phyloP scores from a whole-genome alignment of 2,888 invertebrate species.

The Amblyjoppa proteus region DNA sequence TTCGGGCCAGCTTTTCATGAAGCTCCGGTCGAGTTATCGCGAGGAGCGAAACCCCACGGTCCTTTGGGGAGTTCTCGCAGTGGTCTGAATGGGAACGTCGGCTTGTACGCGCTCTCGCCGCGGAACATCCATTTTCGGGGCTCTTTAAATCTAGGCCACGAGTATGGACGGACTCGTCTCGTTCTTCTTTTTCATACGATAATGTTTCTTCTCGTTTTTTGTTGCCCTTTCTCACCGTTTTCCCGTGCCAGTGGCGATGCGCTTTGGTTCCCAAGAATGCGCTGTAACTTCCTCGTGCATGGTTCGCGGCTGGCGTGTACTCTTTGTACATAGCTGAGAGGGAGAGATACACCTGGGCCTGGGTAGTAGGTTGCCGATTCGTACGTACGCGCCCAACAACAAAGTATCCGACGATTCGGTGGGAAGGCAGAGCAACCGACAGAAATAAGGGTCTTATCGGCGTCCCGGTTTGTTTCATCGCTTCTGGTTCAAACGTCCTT shows the following conservation, averaged over 20 bases:
- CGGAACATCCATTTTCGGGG: slow-evolving; percentile 47
- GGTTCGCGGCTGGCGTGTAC: not conserved
- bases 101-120: slow-evolving; percentile 27
- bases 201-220: not conserved
- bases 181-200: slow-evolving; percentile 22
- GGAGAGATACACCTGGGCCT: slow-evolving; percentile 24
- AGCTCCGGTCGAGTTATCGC: slow-evolving; percentile 27
- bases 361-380: slow-evolving; percentile 46
- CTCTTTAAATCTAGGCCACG: slow-evolving; percentile 61
- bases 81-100: slow-evolving; percentile 44
- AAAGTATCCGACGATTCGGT: slow-evolving; percentile 63
- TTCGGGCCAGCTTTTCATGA: not conserved
- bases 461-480: slow-evolving; percentile 73
- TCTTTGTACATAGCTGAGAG: not conserved
- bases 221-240: slow-evolving; percentile 28
- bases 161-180: slow-evolving; percentile 43
- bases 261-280: slow-evolving; percentile 56
- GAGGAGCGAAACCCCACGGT: not conserved
- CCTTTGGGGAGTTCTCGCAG: slow-evolving; percentile 27
- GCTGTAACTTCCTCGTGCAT: slow-evolving; percentile 32
- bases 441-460: slow-evolving; percentile 75
- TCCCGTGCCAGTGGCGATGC: slow-evolving; percentile 51
- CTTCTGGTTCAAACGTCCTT: slow-evolving; percentile 74
- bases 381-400: slow-evolving; percentile 62
- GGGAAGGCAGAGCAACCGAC: slow-evolving; percentile 31